These are phyloP conservation scores for Perodicticus potto DNA, from an alignment of 2,797 vertebrate species.

Conservation along the genomic window DNA sequence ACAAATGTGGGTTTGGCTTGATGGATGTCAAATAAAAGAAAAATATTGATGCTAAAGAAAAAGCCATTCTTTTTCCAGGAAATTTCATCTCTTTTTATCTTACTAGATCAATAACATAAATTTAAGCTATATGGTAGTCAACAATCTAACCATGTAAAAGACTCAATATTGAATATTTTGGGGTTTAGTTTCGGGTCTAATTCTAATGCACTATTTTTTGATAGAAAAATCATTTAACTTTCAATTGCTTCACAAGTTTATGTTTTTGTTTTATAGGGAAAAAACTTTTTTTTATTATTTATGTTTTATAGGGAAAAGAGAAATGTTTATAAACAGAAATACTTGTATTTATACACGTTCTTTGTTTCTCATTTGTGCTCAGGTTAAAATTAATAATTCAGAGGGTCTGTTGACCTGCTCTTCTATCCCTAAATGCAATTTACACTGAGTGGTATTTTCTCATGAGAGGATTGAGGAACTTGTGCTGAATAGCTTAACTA, in stretches of 20 bases:
- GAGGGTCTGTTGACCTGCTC: background rate
- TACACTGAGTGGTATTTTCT: conserved; percentile 27
- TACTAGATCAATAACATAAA: conserved; percentile 74
- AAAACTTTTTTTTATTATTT: background rate
- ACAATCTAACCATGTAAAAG: conserved; percentile 70
- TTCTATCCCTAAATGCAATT: background rate
- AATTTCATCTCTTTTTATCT: conserved; percentile 76
- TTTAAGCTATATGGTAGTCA: conserved; percentile 64
- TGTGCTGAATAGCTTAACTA: conserved; percentile 41
- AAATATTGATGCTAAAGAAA: conserved; percentile 75
- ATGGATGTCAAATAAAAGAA: conserved; percentile 75
- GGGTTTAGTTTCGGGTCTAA: conserved; percentile 43
- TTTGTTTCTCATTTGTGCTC: background rate
- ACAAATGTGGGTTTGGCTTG: conserved; percentile 65
- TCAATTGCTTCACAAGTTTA: conserved; percentile 25
- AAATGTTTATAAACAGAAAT: conserved; percentile 11
- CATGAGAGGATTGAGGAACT: background rate
- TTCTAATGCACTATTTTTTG: conserved; percentile 44
- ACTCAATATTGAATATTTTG: conserved; percentile 63
- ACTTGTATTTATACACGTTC: background rate
- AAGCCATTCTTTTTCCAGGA: conserved; percentile 70
- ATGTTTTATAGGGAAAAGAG: conserved; percentile 31
- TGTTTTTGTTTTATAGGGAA: background rate
- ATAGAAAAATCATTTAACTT: conserved; percentile 46
- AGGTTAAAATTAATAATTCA: conserved; percentile 62